These are phyloP conservation scores for Rhodophaea formosa DNA, from an alignment of 2,888 invertebrate species.

Conservation along the genomic window DNA sequence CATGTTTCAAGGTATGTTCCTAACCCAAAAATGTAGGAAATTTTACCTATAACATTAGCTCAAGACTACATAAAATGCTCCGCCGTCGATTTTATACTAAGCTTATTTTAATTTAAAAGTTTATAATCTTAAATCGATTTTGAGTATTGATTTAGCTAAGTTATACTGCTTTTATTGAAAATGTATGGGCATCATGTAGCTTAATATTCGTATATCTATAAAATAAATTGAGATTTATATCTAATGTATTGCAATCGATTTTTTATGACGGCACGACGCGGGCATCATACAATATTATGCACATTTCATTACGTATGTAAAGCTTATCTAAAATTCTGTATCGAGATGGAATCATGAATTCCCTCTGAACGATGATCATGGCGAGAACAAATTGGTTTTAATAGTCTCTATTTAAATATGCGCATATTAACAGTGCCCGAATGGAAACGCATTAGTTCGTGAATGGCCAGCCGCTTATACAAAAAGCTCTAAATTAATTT, in stretches of 20 bases:
- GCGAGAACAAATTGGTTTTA: slow-evolving; percentile 57
- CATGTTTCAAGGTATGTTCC: no score
- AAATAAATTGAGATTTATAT: slow-evolving; percentile 14
- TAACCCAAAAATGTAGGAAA: neutral
- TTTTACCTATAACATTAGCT: no score
- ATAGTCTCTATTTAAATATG: slow-evolving; percentile 51
- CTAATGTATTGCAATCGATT: slow-evolving; percentile 7
- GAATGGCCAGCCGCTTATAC: slow-evolving; percentile 42
- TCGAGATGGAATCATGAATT: slow-evolving; percentile 30
- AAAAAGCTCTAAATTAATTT: slow-evolving; percentile 54
- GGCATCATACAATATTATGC: slow-evolving; percentile 9
- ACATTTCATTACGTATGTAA: slow-evolving; percentile 21
- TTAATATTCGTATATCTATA: slow-evolving; percentile 9
- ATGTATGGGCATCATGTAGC: slow-evolving; percentile 3
- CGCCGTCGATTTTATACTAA: neutral
- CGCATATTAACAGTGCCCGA: slow-evolving; percentile 50
- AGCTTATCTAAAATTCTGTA: slow-evolving; percentile 28
- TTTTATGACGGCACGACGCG: slow-evolving; percentile 2
- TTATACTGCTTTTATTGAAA: slow-evolving; percentile 5
- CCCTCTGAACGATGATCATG: slow-evolving; percentile 40
- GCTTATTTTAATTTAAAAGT: neutral
- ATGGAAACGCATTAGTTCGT: slow-evolving; percentile 46
- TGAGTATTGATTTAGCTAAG: neutral
- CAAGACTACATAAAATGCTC: no score
- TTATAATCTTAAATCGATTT: neutral